phyloP scores from a whole-genome alignment of 2,113 vertebrate species.

The Crotalus tigris region DNA sequence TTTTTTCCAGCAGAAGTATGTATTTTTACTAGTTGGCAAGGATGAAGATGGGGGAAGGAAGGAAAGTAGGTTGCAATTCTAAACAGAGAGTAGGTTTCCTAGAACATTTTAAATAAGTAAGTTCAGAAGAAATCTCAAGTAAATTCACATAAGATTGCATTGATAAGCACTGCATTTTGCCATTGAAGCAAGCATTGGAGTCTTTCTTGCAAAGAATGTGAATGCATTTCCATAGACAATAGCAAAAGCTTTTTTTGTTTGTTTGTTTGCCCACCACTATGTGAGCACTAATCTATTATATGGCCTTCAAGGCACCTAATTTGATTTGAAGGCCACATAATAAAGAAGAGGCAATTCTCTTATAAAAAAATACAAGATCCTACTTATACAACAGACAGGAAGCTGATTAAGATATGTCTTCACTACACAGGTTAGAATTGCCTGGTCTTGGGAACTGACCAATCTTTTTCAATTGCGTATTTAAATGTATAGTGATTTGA shows the following conservation, averaged over 20 bases:
- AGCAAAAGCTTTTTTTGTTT: neutral
- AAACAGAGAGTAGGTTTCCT: too few relatives aligned
- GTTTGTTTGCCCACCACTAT: neutral
- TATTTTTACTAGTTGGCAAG: neutral
- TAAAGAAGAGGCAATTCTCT: neutral
- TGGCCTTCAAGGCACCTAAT: neutral
- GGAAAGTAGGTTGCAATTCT: neutral
- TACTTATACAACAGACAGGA: neutral
- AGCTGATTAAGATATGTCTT: neutral
- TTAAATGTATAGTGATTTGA: neutral
- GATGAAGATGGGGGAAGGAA: neutral
- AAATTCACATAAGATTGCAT: neutral
- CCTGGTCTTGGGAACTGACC: neutral
- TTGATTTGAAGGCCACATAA: neutral
- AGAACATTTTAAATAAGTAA: neutral
- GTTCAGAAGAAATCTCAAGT: neutral
- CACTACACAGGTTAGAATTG: neutral
- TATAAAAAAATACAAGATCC: neutral
- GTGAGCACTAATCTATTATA: neutral
- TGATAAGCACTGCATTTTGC: neutral
- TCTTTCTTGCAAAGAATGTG: slow-evolving; percentile 15
- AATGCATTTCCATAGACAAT: slow-evolving; percentile 13
- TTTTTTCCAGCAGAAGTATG: neutral
- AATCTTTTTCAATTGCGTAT: neutral
- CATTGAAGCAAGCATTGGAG: neutral